A percentile compares a stretch with the other conserved stretches of the same genome.
Conservation (phyloP, 2,113 vertebrate genomes). For the Benitochromis conjunctus region DNA sequence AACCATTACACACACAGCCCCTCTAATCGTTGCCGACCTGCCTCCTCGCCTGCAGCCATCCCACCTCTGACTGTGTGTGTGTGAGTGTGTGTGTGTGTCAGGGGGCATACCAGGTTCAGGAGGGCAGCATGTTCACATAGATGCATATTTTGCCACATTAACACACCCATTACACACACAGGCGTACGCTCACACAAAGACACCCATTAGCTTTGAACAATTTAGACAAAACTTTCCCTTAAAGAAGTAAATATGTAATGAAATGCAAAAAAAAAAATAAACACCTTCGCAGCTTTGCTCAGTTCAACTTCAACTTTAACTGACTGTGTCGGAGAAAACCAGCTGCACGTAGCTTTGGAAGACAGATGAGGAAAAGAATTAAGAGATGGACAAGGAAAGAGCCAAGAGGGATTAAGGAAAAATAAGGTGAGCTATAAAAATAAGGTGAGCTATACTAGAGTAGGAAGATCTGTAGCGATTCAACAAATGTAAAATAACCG, state of each 20-base stretch:
- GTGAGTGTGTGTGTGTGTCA: conserved; percentile 43
- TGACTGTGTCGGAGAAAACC: background rate
- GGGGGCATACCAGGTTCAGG: conserved; percentile 73
- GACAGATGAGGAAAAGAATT: background rate
- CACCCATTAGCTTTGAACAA: background rate
- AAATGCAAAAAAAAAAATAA: conserved; percentile 4
- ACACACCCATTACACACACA: conserved; percentile 29
- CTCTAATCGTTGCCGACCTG: conserved; percentile 78
- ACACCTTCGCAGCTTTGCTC: background rate
- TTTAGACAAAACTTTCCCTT: conserved; percentile 4
- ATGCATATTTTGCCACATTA: conserved; percentile 62
- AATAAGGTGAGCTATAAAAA: no score
- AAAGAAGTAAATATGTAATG: conserved; percentile 20
- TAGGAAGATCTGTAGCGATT: background rate
- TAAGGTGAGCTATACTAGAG: background rate
- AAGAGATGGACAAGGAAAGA: background rate
- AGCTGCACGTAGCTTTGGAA: background rate
- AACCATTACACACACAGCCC: conserved; percentile 77
- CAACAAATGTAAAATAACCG: background rate
- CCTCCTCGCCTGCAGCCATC: conserved; percentile 73
- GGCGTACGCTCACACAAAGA: background rate
- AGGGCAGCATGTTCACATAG: conserved; percentile 76
- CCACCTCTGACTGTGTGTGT: conserved; percentile 63
- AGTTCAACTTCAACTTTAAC: background rate
- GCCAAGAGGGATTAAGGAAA: background rate